Conservation (phyloP, 2,113 vertebrate genomes). For the Aegithalos caudatus region DNA sequence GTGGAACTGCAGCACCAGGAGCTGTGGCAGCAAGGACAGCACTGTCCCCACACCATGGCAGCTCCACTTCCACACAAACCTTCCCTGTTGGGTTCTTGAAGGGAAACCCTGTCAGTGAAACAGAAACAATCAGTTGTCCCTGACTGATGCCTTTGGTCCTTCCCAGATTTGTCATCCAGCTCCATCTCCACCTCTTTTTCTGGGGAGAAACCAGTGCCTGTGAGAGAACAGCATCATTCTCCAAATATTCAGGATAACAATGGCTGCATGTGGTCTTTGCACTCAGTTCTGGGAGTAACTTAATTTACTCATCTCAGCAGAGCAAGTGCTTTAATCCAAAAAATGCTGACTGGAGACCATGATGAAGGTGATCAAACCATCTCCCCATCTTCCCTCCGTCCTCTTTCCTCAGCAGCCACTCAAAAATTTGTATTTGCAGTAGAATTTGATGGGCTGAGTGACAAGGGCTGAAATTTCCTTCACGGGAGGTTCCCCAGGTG, state of each 20-base stretch:
- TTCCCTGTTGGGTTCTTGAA: background rate
- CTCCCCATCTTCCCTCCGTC: background rate
- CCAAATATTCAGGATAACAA: background rate
- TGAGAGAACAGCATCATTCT: background rate
- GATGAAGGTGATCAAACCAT: background rate
- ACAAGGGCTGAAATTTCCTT: background rate
- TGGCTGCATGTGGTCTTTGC: background rate
- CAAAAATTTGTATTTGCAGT: background rate
- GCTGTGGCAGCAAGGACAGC: background rate
- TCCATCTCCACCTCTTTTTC: background rate
- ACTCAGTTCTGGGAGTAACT: background rate
- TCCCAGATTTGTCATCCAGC: background rate
- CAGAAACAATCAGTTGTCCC: background rate
- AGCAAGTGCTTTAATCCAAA: background rate
- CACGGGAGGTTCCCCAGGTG: background rate
- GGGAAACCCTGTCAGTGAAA: background rate
- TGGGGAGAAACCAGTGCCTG: background rate
- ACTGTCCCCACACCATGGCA: background rate
- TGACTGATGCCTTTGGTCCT: background rate
- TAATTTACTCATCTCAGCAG: background rate
- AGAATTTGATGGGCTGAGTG: background rate
- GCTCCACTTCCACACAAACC: background rate
- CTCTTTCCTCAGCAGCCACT: too few species aligned
- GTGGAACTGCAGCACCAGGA: background rate
- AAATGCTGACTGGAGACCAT: background rate